Evolutionary conservation across 2,888 invertebrate species (phyloP), one percentile per base, ranked within the genome.

Genomic region (Norana najaformis): DNA sequence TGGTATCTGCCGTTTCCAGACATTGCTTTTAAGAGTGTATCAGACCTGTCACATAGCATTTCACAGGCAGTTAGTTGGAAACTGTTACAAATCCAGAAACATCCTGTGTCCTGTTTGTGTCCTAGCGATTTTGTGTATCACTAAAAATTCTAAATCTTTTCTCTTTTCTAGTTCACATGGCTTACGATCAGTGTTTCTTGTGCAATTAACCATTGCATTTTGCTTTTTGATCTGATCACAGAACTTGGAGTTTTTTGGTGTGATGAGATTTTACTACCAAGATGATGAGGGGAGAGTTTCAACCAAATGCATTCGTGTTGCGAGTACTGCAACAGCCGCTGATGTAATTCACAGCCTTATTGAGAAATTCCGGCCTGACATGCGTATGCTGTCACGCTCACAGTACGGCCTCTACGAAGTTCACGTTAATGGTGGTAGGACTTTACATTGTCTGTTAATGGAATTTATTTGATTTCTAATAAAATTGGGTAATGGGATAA

Each of bases 191-290:
- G 20, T 23, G 23, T 23, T 47, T 23, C 20, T 47, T 47, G 47
- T 47, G 23, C 47, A 47, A 23, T 47, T 47, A 47, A 47, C 69
- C n/a, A 69, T 6, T 69, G 69, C 20, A 47, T 47, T 47, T 1
- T 20, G 1, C 23, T 47, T 41, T 41, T 23, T n/a, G 3, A 69
- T 69, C 69, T 69, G n/a, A 69, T 85, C 6, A 14, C 96, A 99
- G 98, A 97, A 98, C 94, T 96, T 98, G 95, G 98, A 99, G 95
- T 99, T 99, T 95, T 98, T 99, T 95, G 99, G 99, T 89, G 99
- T 99, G 91, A 99, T 99, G 98, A 96, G 99, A 93, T 99, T 99
- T 96, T 99, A 99, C 96, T 99, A 98, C 95, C 99, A 99, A 97
- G 99, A 99, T 95, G 97, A 98, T 89, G 35, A 53, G 20, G 98